Evolutionary conservation across 1,140 invertebrate species (phyloP).

Genomic region (Oncopodura yosiiana): DNA sequence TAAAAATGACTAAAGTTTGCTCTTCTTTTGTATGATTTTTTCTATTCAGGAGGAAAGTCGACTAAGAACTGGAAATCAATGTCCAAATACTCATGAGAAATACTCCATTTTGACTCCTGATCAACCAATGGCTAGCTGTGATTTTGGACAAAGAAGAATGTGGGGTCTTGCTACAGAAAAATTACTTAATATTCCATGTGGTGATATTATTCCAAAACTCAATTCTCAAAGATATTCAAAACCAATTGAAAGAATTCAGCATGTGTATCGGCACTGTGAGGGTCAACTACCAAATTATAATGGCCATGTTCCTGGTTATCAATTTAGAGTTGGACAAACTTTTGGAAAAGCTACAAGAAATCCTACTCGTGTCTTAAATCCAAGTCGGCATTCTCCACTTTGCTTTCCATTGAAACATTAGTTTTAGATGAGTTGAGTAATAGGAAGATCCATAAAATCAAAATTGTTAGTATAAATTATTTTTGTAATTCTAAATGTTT

Average conservation of each 20-base stretch:
- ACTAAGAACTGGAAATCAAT: neutral
- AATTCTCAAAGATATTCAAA: slow-evolving; percentile 9
- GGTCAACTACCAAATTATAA: slow-evolving; percentile 30
- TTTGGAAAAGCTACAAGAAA: slow-evolving; percentile 29
- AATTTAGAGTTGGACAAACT: slow-evolving; percentile 27
- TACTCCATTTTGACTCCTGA: slow-evolving; percentile 7
- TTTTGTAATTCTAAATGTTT: too few relatives aligned
- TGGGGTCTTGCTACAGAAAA: slow-evolving; percentile 25
- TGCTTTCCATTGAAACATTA: slow-evolving; percentile 15
- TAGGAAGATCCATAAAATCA: too few relatives aligned
- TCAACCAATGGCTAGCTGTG: slow-evolving; percentile 18
- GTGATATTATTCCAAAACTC: slow-evolving; percentile 5
- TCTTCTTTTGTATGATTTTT: too few relatives aligned
- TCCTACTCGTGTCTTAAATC: slow-evolving; percentile 16
- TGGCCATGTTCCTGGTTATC: slow-evolving; percentile 31
- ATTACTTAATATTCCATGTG: slow-evolving; percentile 10
- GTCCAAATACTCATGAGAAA: neutral
- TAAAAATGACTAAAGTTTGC: neutral
- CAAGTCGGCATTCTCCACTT: slow-evolving; percentile 3
- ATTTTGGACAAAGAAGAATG: slow-evolving; percentile 17
- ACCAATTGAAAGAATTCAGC: slow-evolving; percentile 14
- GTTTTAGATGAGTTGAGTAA: too few relatives aligned
- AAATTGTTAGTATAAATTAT: too few relatives aligned
- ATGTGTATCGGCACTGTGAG: slow-evolving; percentile 29
- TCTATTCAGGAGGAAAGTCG: slow-evolving; percentile 1